These are phyloP conservation scores for Carduelis carduelis DNA, from an alignment of 2,797 vertebrate genomes.

Conservation along the genomic window DNA sequence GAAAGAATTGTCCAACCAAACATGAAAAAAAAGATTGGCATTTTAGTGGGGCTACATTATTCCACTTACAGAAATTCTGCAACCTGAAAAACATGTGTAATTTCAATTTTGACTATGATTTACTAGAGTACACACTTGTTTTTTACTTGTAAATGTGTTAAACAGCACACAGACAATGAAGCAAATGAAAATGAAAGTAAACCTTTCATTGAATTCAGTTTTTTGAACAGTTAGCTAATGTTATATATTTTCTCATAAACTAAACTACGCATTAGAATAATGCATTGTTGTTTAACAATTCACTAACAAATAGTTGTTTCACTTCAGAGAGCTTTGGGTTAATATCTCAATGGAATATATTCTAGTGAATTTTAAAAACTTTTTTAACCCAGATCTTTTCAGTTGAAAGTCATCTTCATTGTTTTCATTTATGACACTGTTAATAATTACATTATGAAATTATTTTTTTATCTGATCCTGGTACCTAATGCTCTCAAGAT, in stretches of 20 bases:
- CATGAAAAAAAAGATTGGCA: not conserved
- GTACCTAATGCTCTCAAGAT: not conserved
- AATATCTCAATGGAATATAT: not conserved
- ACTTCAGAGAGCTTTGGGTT: not conserved
- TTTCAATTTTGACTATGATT: not conserved
- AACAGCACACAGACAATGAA: not conserved
- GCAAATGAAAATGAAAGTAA: not conserved
- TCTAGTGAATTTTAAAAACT: not conserved
- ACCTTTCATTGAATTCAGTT: not conserved
- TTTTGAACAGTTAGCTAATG: not conserved
- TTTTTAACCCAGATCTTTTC: not conserved
- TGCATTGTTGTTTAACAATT: too few species aligned
- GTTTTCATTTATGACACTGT: not conserved
- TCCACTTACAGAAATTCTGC: not conserved
- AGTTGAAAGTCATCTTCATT: not conserved
- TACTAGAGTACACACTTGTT: not conserved
- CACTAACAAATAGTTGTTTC: not conserved
- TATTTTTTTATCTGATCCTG: not conserved
- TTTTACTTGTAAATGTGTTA: not conserved
- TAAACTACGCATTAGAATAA: not conserved
- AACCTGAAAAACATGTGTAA: not conserved
- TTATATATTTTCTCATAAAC: not conserved
- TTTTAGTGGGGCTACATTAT: not conserved
- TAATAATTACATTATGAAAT: not conserved
- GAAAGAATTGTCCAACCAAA: not conserved